Evolutionary conservation across 2,888 invertebrate species (phyloP).

Genomic region (Nezara viridula): DNA sequence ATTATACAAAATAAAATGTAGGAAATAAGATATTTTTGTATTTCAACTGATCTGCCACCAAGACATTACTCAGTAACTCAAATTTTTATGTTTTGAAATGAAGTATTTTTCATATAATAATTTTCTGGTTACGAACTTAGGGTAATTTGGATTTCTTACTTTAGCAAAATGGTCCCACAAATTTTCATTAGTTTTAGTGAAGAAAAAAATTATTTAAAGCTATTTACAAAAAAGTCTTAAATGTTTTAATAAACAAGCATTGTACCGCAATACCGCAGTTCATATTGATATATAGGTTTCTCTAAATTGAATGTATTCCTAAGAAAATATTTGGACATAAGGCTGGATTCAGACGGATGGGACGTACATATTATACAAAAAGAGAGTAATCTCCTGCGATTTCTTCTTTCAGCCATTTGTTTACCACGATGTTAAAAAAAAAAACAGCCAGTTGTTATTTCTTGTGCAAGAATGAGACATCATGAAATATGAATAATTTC

Average conservation of each 20-base stretch:
- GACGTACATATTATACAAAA: no score
- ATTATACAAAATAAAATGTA: not conserved
- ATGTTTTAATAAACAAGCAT: no score
- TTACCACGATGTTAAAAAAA: no score
- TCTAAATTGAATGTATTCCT: not conserved
- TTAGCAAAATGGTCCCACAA: not conserved
- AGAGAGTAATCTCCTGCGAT: no score
- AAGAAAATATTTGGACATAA: not conserved
- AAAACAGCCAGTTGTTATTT: no score
- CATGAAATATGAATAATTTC: no score
- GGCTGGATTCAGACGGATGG: not conserved
- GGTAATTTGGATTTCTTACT: not conserved
- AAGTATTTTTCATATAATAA: not conserved
- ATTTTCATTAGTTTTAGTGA: not conserved
- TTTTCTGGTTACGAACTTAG: not conserved
- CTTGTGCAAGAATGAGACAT: no score
- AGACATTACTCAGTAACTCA: not conserved
- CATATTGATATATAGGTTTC: not conserved
- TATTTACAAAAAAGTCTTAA: no score
- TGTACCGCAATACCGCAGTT: no score
- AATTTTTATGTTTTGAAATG: not conserved
- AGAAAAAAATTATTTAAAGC: not conserved
- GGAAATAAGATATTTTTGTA: not conserved
- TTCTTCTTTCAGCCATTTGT: no score
- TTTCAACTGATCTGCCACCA: no score